Percentiles rank a stretch among this genome's conserved stretches.
Conservation (phyloP, 2,113 vertebrate genomes). For the Etheostoma cragini region DNA sequence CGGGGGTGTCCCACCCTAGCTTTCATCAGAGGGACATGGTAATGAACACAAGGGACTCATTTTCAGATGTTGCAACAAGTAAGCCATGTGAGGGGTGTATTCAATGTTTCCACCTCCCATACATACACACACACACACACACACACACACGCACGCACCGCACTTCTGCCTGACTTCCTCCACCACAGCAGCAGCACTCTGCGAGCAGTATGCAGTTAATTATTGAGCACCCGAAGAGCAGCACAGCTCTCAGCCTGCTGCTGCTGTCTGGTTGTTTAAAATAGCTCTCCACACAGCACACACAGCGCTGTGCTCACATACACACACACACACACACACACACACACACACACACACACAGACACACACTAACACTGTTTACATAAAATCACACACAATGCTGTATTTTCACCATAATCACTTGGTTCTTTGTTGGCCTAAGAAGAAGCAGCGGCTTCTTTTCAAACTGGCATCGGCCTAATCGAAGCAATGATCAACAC, state of each 20-base stretch:
- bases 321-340: conserved; percentile 11
- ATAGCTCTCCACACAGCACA: conserved; percentile 46
- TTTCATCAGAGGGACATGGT: conserved; percentile 35
- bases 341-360: conserved; percentile 1
- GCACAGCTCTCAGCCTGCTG: conserved; percentile 56
- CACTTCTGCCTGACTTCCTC: conserved; percentile 77
- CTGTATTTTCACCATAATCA: conserved; percentile 32
- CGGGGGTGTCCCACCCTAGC: neutral
- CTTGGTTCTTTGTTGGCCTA: conserved; percentile 16
- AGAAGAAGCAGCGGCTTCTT: neutral
- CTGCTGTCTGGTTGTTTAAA: conserved; percentile 64
- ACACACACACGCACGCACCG: neutral
- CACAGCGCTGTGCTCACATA: conserved; percentile 6
- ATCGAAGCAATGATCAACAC: conserved; percentile 48
- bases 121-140: conserved; percentile 17
- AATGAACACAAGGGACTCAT: conserved; percentile 55
- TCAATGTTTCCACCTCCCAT: conserved; percentile 5
- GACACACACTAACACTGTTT: conserved; percentile 44
- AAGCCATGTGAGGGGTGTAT: conserved; percentile 20
- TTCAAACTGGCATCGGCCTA: conserved; percentile 15
- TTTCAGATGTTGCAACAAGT: conserved; percentile 56
- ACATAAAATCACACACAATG: conserved; percentile 47
- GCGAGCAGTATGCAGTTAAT: conserved; percentile 72
- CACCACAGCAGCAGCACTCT: conserved; percentile 60
- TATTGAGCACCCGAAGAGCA: conserved; percentile 78